A percentile compares a stretch with the other conserved stretches of the same genome.
These are phyloP conservation scores for Kradibia gibbosae DNA, from an alignment of 1,140 invertebrate species.

Conservation along the genomic window DNA sequence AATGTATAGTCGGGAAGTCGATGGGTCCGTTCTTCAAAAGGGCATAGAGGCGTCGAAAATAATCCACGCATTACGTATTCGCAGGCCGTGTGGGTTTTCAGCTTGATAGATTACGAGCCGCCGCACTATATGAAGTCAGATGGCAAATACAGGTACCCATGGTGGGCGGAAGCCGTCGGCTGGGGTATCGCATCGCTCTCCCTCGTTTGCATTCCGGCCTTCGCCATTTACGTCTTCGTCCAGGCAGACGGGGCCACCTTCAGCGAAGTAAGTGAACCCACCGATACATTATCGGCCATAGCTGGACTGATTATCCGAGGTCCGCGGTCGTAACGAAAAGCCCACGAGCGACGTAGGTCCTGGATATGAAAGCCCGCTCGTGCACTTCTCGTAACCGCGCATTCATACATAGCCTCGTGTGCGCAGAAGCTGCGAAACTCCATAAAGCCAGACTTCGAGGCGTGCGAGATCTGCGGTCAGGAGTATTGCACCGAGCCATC, in stretches of 20 bases:
- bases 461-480: constrained; percentile 75
- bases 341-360: too few relatives aligned
- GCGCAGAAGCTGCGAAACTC: constrained; percentile 74
- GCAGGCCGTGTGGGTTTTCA: constrained; percentile 88
- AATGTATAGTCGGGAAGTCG: too few relatives aligned
- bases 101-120: constrained; percentile 87
- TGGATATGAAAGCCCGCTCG: neutral
- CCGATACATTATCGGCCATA: neutral
- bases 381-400: neutral
- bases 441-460: constrained; percentile 75
- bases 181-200: constrained; percentile 89
- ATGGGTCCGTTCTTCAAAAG: too few relatives aligned
- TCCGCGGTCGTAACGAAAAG: too few relatives aligned
- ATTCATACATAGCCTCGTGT: constrained; percentile 16
- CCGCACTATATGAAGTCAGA: constrained; percentile 84
- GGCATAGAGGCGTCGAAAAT: too few relatives aligned
- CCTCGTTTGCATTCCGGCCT: constrained; percentile 88
- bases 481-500: constrained; percentile 66
- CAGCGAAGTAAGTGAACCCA: constrained; percentile 76
- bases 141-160: constrained; percentile 81
- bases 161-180: constrained; percentile 89
- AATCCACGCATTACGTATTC: too few relatives aligned
- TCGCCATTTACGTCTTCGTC: constrained; percentile 82
- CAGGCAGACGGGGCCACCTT: constrained; percentile 81
- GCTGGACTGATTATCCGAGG: too few relatives aligned